Percentiles rank a stretch among this genome's conserved stretches.
Conservation (phyloP, 2,888 invertebrate genomes). For the Baccha elongata region DNA sequence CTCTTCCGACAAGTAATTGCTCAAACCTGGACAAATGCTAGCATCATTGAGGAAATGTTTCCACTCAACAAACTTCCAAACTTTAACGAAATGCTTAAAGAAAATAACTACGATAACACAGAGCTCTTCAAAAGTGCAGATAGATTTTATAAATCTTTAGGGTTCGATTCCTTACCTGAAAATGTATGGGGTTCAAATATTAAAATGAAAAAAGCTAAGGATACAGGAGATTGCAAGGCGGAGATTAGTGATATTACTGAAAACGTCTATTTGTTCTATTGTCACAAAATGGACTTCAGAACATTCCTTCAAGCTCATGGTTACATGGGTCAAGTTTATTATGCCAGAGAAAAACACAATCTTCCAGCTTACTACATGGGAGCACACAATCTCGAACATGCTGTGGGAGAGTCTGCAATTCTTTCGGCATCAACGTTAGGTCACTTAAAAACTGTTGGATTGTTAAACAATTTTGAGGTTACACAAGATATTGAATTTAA, state of each 20-base stretch:
- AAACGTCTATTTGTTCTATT: slow-evolving; percentile 41
- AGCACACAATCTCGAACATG: slow-evolving; percentile 33
- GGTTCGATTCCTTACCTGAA: slow-evolving; percentile 22
- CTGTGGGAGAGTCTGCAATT: slow-evolving; percentile 56
- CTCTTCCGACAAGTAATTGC: slow-evolving; percentile 83
- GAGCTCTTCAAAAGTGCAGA: neutral
- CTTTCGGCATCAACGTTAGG: slow-evolving; percentile 47
- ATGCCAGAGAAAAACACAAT: slow-evolving; percentile 39
- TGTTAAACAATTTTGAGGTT: slow-evolving; percentile 13
- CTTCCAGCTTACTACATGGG: slow-evolving; percentile 44
- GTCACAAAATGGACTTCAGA: slow-evolving; percentile 56
- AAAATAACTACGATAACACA: neutral
- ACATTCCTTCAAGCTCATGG: slow-evolving; percentile 67
- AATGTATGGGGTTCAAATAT: neutral
- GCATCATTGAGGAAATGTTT: neutral
- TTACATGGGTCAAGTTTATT: slow-evolving; percentile 53
- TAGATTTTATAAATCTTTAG: slow-evolving; percentile 33
- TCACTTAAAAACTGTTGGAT: slow-evolving; percentile 35
- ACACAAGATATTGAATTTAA: slow-evolving; percentile 31
- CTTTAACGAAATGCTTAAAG: neutral
- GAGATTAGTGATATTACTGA: slow-evolving; percentile 9
- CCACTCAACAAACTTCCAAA: neutral
- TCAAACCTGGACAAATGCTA: slow-evolving; percentile 37
- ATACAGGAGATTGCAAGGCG: slow-evolving; percentile 30
- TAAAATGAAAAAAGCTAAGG: neutral